phyloP scores from a whole-genome alignment of 2,888 invertebrate species.

The Ophonus ardosiacus region DNA sequence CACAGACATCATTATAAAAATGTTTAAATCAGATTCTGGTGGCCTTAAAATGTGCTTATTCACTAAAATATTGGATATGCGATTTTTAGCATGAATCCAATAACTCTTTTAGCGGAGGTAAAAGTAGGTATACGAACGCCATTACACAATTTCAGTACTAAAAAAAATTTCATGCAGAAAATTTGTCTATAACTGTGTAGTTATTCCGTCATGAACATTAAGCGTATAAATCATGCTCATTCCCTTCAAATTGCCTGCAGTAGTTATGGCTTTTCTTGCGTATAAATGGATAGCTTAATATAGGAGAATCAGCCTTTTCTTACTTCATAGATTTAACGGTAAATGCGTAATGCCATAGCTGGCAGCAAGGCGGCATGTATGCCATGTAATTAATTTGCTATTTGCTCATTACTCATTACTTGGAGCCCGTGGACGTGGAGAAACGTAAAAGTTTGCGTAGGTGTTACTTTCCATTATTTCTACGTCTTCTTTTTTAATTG shows the following conservation, averaged over 20 bases:
- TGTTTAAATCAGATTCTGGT: too few relatives aligned
- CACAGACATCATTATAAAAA: too few relatives aligned
- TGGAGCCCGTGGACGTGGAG: background rate
- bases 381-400: slow-evolving; percentile 7
- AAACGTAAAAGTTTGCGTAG: slow-evolving; percentile 8
- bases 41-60: too few relatives aligned
- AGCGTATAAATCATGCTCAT: background rate
- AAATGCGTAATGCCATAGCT: slow-evolving; percentile 10
- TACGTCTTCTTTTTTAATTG: slow-evolving; percentile 15
- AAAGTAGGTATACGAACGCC: too few relatives aligned
- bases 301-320: background rate
- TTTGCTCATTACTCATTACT: background rate
- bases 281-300: background rate
- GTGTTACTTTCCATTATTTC: slow-evolving; percentile 23
- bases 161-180: too few relatives aligned
- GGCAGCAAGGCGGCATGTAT: background rate
- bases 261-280: background rate
- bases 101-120: too few relatives aligned
- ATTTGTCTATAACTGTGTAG: too few relatives aligned
- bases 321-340: background rate
- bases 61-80: too few relatives aligned
- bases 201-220: too few relatives aligned
- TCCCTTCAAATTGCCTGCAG: background rate
- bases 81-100: too few relatives aligned
- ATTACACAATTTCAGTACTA: too few relatives aligned